Conservation (phyloP, 2,113 vertebrate genomes). For the Naja naja region DNA sequence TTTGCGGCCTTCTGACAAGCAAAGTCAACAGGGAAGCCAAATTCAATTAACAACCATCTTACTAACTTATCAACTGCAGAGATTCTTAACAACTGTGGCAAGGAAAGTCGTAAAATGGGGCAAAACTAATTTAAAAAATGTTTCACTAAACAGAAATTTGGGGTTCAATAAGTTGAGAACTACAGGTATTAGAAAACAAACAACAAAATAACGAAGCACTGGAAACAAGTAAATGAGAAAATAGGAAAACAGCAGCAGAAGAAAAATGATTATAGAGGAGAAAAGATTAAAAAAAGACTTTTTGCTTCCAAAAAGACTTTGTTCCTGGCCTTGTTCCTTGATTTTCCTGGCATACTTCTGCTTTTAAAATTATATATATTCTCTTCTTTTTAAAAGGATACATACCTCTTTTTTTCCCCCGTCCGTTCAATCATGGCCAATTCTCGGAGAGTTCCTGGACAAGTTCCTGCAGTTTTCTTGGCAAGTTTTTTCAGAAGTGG, state of each 20-base stretch:
- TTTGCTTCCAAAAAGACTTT: background rate
- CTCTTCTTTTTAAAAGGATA: background rate
- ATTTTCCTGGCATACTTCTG: background rate
- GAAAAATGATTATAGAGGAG: background rate
- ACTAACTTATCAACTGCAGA: background rate
- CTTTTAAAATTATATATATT: background rate
- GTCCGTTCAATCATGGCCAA: background rate
- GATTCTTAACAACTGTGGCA: background rate
- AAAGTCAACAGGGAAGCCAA: background rate
- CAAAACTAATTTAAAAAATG: background rate
- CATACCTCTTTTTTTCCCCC: background rate
- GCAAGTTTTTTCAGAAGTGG: background rate
- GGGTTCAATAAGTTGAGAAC: background rate
- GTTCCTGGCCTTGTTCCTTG: background rate
- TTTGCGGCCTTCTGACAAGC: background rate
- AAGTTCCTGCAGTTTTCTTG: background rate
- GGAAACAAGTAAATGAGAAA: background rate
- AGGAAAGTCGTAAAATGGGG: background rate
- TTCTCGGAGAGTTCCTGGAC: background rate
- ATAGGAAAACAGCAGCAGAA: background rate
- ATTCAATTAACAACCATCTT: background rate
- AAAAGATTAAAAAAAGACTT: background rate
- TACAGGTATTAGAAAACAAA: background rate
- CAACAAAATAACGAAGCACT: background rate
- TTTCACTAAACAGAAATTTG: background rate